phyloP scores from a whole-genome alignment of 1,140 invertebrate species.

The Hylaeus anthracinus region DNA sequence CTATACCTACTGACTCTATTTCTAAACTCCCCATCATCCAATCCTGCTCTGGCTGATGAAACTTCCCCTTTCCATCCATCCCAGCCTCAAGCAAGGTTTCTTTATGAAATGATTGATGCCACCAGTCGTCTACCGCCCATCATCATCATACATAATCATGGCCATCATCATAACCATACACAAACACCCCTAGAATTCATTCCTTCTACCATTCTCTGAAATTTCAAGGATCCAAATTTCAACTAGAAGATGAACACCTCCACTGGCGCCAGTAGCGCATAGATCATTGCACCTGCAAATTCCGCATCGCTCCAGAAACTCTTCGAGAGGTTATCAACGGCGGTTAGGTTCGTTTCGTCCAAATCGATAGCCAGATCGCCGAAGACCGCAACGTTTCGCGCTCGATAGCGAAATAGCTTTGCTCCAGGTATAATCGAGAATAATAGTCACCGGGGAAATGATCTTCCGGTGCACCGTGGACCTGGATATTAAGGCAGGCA shows the following conservation, averaged over 20 bases:
- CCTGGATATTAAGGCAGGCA: slow-evolving; percentile 6
- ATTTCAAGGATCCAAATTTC: no score
- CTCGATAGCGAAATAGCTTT: background rate
- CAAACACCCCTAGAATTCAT: no score
- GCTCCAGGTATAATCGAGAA: slow-evolving; percentile 19
- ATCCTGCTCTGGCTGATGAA: slow-evolving; percentile 68
- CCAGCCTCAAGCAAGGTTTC: slow-evolving; percentile 23
- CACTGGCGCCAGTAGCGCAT: no score
- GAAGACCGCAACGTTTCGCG: background rate
- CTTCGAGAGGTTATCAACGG: background rate
- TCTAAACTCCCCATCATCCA: slow-evolving; percentile 50
- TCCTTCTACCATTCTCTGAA: no score
- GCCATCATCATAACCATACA: no score
- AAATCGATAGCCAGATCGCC: background rate
- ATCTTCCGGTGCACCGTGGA: background rate
- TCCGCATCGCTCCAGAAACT: no score
- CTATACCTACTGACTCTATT: background rate
- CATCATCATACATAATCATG: no score
- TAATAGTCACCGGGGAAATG: background rate
- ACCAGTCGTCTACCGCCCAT: no score
- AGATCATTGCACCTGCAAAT: no score
- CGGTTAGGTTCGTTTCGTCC: background rate
- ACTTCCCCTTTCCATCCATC: slow-evolving; percentile 66
- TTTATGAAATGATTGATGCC: background rate
- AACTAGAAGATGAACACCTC: no score